Conservation (phyloP, 2,797 vertebrate genomes). For the Periophthalmus magnuspinnatus region DNA sequence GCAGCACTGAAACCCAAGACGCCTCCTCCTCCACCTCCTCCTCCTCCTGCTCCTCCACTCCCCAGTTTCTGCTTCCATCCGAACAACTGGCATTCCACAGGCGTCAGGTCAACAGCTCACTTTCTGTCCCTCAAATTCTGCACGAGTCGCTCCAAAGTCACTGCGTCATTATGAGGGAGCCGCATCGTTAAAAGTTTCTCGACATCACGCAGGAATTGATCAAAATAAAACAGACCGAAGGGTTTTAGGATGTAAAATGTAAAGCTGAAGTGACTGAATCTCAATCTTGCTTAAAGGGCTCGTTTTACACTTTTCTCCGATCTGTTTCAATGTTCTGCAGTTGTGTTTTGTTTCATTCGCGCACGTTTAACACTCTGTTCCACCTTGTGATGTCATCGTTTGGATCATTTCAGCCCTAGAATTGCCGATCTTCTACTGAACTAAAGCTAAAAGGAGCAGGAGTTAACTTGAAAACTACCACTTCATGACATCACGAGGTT, state of each 20-base stretch:
- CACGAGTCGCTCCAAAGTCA: neutral
- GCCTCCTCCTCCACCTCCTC: conserved; percentile 15
- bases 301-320: no score
- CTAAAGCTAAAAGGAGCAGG: no score
- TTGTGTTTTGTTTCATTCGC: no score
- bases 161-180: neutral
- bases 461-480: no score
- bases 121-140: conserved; percentile 18
- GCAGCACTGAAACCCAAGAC: conserved; percentile 52
- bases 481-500: no score
- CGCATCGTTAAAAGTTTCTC: neutral
- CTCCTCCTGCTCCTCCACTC: conserved; percentile 26
- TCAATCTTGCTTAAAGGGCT: no score
- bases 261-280: no score
- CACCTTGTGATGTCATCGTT: no score
- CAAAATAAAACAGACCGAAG: neutral
- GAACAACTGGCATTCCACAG: conserved; percentile 29
- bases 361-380: no score
- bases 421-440: no score
- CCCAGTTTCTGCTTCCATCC: conserved; percentile 11
- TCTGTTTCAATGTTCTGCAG: no score
- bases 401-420: no score
- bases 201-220: neutral
- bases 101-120: conserved; percentile 21
- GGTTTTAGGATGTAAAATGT: neutral